Evolutionary conservation across 2,888 invertebrate species (phyloP).

Genomic region (Pilophorus perplexus): DNA sequence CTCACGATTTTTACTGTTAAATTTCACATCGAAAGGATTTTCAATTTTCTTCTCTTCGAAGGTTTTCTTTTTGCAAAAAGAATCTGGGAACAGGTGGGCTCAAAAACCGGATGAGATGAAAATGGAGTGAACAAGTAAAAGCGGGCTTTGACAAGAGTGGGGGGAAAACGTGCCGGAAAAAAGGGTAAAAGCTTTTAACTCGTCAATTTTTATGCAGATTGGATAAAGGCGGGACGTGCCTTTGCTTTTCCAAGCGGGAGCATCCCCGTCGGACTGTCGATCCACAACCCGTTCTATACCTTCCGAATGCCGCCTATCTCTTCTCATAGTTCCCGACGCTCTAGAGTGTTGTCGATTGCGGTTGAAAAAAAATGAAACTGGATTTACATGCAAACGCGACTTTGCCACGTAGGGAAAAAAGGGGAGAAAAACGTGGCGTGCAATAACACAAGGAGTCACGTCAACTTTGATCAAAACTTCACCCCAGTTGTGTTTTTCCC

Average conservation of each 20-base stretch:
- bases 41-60: too few relatives aligned
- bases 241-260: neutral
- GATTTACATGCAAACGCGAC: neutral
- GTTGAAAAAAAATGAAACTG: neutral
- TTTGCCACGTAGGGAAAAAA: neutral
- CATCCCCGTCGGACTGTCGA: neutral
- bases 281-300: neutral
- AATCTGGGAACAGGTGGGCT: too few relatives aligned
- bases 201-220: slow-evolving; percentile 38
- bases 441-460: neutral
- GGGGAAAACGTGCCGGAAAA: too few relatives aligned
- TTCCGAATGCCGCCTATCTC: neutral
- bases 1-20: too few relatives aligned
- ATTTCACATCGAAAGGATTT: too few relatives aligned
- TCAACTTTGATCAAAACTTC: neutral
- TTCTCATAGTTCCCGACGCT: neutral
- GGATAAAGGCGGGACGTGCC: slow-evolving; percentile 26
- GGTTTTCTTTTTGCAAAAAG: too few relatives aligned
- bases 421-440: neutral
- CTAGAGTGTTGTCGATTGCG: neutral
- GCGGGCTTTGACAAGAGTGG: too few relatives aligned
- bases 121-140: too few relatives aligned
- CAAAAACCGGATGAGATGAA: too few relatives aligned
- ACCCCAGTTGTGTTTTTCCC: neutral
- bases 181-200: slow-evolving; percentile 27